Evolutionary conservation across 2,113 vertebrate species (phyloP).

Genomic region (Cinclus mexicanus): DNA sequence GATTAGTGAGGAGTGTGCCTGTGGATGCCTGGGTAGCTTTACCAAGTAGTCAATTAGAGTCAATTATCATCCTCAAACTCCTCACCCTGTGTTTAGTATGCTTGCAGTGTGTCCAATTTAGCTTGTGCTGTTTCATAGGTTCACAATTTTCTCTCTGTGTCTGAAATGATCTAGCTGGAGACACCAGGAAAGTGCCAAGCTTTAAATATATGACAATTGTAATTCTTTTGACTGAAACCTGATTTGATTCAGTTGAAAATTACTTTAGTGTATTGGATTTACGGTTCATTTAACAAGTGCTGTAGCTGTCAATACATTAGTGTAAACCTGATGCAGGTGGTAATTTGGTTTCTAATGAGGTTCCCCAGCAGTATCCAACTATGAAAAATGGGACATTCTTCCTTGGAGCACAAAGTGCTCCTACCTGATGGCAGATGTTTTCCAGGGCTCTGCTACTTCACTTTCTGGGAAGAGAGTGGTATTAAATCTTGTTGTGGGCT

Average conservation of each 20-base stretch:
- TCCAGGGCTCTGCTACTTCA: background rate
- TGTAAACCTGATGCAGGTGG: conserved; percentile 70
- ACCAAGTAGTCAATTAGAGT: conserved; percentile 52
- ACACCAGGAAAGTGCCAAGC: conserved; percentile 33
- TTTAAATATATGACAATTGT: conserved; percentile 59
- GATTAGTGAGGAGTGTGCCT: conserved; percentile 25
- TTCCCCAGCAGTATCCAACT: conserved; percentile 50
- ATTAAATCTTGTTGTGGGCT: background rate
- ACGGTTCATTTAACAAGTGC: conserved; percentile 71
- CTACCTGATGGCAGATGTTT: conserved; percentile 14
- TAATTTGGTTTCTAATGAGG: conserved; percentile 76
- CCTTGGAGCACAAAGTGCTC: conserved; percentile 7
- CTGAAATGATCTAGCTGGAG: conserved; percentile 57
- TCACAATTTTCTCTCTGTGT: conserved; percentile 49
- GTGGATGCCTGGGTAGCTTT: conserved; percentile 29
- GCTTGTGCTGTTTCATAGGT: conserved; percentile 10
- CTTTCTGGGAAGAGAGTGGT: background rate
- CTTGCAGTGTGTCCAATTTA: conserved; percentile 32
- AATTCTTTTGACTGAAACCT: conserved; percentile 70
- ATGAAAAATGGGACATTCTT: conserved; percentile 55
- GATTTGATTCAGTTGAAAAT: conserved; percentile 74
- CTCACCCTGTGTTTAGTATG: conserved; percentile 21
- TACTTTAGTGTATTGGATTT: conserved; percentile 71
- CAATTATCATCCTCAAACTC: conserved; percentile 38
- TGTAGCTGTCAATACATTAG: conserved; percentile 72